A percentile compares a stretch with the other conserved stretches of the same genome.
Evolutionary conservation across 2,888 invertebrate genomes (phyloP).

Genomic region (Heliconius aoede): DNA sequence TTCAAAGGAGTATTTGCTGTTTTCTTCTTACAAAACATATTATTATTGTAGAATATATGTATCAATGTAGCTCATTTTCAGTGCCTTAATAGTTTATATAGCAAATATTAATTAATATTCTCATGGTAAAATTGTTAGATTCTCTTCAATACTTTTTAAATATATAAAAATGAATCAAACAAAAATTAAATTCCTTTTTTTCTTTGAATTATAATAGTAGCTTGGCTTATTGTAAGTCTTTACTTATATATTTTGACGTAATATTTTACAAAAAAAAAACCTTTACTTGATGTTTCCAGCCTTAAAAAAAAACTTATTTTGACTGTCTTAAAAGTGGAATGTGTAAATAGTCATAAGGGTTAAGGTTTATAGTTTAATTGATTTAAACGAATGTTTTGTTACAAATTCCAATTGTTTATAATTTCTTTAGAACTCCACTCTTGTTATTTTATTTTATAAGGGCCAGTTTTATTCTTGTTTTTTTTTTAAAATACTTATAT

Average conservation of each 20-base stretch:
- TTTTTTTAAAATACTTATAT: too few species aligned
- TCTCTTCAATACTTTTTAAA: neutral
- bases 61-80: conserved; percentile 5
- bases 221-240: neutral
- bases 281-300: neutral
- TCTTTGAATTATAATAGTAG: neutral
- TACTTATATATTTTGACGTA: neutral
- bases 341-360: conserved; percentile 15
- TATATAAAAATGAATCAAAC: neutral
- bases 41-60: neutral
- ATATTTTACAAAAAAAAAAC: neutral
- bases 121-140: neutral
- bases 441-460: neutral
- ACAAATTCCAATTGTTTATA: neutral
- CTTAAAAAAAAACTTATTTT: neutral
- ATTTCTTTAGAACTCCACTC: conserved; percentile 3
- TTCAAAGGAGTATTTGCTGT: neutral
- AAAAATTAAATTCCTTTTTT: too few species aligned
- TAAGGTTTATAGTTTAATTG: neutral
- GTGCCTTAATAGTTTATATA: conserved; percentile 16
- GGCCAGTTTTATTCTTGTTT: neutral
- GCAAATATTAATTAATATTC: neutral
- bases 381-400: neutral
- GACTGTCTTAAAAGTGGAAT: neutral
- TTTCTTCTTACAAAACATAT: neutral